These are phyloP conservation scores for Spinus pinus DNA, from an alignment of 2,797 vertebrate species.

Conservation along the genomic window DNA sequence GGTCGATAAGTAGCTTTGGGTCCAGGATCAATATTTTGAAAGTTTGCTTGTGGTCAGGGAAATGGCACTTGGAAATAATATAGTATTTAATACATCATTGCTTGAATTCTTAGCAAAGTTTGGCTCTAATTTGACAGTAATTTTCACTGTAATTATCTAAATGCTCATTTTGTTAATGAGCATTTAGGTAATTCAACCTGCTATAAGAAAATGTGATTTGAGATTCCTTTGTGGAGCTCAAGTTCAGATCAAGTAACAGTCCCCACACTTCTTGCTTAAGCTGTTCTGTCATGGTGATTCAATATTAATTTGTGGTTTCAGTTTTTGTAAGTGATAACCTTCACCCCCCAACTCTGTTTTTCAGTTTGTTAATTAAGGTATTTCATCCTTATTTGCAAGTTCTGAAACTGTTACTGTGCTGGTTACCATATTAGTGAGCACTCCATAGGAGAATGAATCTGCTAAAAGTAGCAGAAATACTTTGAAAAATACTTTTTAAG, in stretches of 20 bases:
- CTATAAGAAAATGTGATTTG: background rate
- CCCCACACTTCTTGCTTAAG: background rate
- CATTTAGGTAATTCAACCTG: background rate
- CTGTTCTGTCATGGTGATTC: background rate
- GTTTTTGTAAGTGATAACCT: background rate
- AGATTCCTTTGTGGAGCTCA: background rate
- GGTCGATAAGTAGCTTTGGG: accelerated
- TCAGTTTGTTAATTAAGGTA: background rate
- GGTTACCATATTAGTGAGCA: background rate
- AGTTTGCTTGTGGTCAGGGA: background rate
- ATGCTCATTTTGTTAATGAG: background rate
- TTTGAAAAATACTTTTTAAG: background rate
- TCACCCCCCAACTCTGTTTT: background rate
- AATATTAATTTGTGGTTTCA: background rate
- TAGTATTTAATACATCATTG: background rate
- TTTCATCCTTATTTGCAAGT: background rate
- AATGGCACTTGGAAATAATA: background rate
- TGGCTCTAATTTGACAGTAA: background rate
- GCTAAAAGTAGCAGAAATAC: background rate
- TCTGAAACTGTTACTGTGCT: background rate
- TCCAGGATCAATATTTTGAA: background rate
- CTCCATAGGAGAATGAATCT: background rate
- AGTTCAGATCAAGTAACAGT: background rate
- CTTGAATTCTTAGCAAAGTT: background rate
- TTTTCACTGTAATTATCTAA: background rate